Evolutionary conservation across 2,113 vertebrate genomes (phyloP).

Genomic region (Microcebus griseorufus): DNA sequence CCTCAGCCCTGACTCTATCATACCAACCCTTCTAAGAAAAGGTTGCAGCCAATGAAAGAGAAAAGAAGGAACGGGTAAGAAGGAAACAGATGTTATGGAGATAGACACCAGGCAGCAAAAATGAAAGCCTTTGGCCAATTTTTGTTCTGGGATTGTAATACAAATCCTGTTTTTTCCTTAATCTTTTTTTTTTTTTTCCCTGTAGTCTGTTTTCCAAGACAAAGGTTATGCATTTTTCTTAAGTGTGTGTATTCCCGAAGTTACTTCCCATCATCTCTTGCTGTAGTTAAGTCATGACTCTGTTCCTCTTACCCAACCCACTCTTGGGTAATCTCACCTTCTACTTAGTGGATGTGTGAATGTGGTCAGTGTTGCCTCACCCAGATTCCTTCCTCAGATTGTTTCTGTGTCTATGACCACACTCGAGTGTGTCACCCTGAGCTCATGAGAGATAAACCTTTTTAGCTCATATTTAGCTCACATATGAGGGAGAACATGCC

Average conservation of each 20-base stretch:
- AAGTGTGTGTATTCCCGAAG: background rate
- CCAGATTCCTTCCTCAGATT: background rate
- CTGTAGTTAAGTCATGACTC: background rate
- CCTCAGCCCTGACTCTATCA: background rate
- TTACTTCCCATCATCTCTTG: background rate
- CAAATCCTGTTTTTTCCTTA: background rate
- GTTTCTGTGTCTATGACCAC: background rate
- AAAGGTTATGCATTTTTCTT: background rate
- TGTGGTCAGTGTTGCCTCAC: background rate
- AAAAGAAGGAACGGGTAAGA: background rate
- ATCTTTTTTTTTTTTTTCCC: background rate
- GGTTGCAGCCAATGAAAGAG: rapidly evolving
- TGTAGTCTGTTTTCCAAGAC: background rate
- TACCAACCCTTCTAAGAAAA: background rate
- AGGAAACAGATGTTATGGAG: background rate
- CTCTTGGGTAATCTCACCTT: background rate
- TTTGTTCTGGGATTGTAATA: background rate
- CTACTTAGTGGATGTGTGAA: background rate
- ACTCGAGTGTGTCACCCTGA: too few relatives aligned
- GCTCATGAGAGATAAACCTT: background rate
- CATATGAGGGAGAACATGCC: background rate
- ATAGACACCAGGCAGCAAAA: background rate
- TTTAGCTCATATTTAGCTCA: background rate
- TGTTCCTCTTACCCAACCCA: rapidly evolving
- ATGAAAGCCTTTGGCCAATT: background rate